Base-by-base conservation (phyloP, 2,888 invertebrate species). In the Plebejus anna region DNA sequence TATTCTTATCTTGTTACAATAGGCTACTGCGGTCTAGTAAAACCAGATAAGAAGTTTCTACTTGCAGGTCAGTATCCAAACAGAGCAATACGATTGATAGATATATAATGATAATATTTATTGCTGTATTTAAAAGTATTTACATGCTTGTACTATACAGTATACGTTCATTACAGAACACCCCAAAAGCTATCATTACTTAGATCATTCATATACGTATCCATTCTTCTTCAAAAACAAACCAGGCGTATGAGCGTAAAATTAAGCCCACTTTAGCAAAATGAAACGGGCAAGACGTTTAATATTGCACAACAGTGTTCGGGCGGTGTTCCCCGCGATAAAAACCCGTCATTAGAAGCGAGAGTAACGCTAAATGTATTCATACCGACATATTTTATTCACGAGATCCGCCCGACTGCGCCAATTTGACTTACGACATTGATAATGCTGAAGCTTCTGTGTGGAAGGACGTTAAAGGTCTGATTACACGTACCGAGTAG, bases 371-470 rank as follows among this genome's bases (percentile, higher is more conserved):
- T 13, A 6, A 66, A 66, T 66, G 32, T 66, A 66, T 66, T 66
- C 66, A 66, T 66, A 66, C 32, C 66, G 66, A 28, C 66, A 66
- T 66, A 66, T 32, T 36, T 66, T 32, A 66, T 66, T 66, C 66
- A 36, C 61, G 61, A 22, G 61, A 61, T 61, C 61, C 61, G 28
- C 28, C 61, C 6, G 61, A 61, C 61, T 61, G 32, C 66, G 66
- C 66, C 66, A 13, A 66, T 32, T 28, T 32, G 4, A 66, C 32
- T 66, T 13, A 66, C 66, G 66, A 32, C 32, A 28, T 61, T 61
- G 66, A 66, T 66, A 61, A 61, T 61, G 28, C 13, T 32, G 66
- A 66, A 32, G 28, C 7, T 28, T 61, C 32, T 11, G 66, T 66
- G 28, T 11, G 22, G 22, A 11, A 13, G 11, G 32, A 32, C 4